Evolutionary conservation across 2,888 invertebrate species (phyloP).

Genomic region (Ethmia dodecea): DNA sequence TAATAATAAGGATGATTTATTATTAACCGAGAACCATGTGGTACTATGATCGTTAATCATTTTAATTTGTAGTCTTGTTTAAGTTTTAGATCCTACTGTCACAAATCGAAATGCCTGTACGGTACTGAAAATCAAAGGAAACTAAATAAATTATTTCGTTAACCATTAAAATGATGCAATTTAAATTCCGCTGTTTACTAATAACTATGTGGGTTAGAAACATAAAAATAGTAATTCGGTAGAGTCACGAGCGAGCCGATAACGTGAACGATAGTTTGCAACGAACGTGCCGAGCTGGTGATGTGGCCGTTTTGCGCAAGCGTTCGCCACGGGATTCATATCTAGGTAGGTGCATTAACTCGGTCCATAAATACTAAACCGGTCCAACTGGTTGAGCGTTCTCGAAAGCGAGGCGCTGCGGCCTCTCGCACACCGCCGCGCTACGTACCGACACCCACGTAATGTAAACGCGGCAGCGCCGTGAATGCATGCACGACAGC

Average conservation of each 20-base stretch:
- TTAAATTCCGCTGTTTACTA: conserved; percentile 45
- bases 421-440: conserved; percentile 63
- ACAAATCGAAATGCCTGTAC: too few species aligned
- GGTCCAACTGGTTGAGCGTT: conserved; percentile 72
- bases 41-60: too few species aligned
- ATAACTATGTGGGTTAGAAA: conserved; percentile 43
- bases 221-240: conserved; percentile 37
- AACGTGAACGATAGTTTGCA: conserved; percentile 40
- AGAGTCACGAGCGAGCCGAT: conserved; percentile 42
- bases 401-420: conserved; percentile 72
- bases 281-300: conserved; percentile 42
- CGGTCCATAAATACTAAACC: conserved; percentile 74
- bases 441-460: conserved; percentile 67
- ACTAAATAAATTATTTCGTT: too few species aligned
- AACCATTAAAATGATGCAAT: conserved; percentile 21
- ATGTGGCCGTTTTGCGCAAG: conserved; percentile 64
- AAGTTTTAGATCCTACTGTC: too few species aligned
- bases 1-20: too few species aligned
- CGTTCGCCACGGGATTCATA: conserved; percentile 62
- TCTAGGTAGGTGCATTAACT: conserved; percentile 73
- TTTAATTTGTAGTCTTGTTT: too few species aligned
- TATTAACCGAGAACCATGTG: too few species aligned
- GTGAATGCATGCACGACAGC: conserved; percentile 66
- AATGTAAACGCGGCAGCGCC: conserved; percentile 53
- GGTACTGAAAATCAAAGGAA: too few species aligned